Percentiles rank a stretch among this genome's conserved stretches.
Evolutionary conservation across 1,140 invertebrate species (phyloP).

Genomic region (Atta texana): DNA sequence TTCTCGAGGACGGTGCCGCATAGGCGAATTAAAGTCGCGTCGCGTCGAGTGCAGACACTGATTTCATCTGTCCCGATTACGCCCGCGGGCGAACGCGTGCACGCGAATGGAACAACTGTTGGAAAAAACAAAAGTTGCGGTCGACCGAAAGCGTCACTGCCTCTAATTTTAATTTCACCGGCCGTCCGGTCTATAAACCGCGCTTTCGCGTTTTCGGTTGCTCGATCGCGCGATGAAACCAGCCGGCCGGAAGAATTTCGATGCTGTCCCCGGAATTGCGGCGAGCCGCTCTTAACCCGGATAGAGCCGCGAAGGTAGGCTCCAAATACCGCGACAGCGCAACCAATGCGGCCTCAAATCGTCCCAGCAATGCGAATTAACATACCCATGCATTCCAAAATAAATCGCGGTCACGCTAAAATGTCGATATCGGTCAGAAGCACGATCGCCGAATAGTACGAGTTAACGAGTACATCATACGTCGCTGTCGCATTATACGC

Average conservation of each 20-base stretch:
- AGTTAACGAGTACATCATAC: slow-evolving; percentile 19
- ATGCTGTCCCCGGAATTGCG: slow-evolving; percentile 65
- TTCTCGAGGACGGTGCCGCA: background rate
- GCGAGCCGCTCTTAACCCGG: slow-evolving; percentile 63
- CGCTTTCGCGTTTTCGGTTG: slow-evolving; percentile 39
- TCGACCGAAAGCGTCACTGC: background rate
- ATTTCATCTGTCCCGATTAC: background rate
- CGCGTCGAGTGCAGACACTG: slow-evolving; percentile 14
- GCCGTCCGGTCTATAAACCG: slow-evolving; percentile 32
- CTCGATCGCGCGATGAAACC: slow-evolving; percentile 59
- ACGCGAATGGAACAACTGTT: slow-evolving; percentile 36
- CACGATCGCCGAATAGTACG: background rate
- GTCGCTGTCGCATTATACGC: background rate
- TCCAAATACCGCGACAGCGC: slow-evolving; percentile 49
- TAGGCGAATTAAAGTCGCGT: slow-evolving; percentile 3
- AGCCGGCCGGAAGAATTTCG: slow-evolving; percentile 61
- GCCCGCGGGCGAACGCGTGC: slow-evolving; percentile 3
- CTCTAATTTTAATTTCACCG: slow-evolving; percentile 55
- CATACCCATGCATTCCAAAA: slow-evolving; percentile 22
- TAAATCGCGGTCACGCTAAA: slow-evolving; percentile 37
- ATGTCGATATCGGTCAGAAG: slow-evolving; percentile 28
- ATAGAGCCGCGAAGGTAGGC: slow-evolving; percentile 60
- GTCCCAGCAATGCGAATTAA: slow-evolving; percentile 46
- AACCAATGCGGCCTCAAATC: slow-evolving; percentile 41
- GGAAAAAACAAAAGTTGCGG: slow-evolving; percentile 18